Conservation (phyloP, 2,113 vertebrate genomes). For the Nettapus auritus region DNA sequence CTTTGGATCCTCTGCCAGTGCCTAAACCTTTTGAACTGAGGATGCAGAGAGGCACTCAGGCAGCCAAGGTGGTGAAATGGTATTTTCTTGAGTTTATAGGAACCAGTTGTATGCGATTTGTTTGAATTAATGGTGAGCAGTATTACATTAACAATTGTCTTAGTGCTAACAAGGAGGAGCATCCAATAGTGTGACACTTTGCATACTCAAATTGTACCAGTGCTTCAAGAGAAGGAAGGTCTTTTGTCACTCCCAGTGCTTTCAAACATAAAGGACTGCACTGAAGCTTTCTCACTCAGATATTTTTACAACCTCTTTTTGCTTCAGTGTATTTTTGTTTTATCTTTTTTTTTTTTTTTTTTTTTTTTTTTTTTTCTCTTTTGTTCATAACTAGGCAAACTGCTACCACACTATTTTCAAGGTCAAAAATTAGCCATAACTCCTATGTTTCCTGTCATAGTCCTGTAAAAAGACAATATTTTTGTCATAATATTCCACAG, state of each 20-base stretch:
- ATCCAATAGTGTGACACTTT: background rate
- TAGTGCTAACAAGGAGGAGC: background rate
- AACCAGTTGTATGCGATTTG: background rate
- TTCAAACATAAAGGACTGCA: background rate
- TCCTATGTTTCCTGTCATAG: background rate
- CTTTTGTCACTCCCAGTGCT: background rate
- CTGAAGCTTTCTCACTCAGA: background rate
- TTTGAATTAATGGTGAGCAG: constrained; percentile 26
- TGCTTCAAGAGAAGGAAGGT: background rate
- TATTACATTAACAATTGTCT: constrained; percentile 1
- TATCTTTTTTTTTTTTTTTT: background rate
- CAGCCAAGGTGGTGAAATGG: background rate
- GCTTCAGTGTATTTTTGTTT: background rate
- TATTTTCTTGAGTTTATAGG: constrained; percentile 1
- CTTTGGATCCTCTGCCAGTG: accelerated
- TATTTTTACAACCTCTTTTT: background rate
- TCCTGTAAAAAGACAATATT: background rate
- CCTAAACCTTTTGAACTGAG: background rate
- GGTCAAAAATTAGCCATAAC: background rate
- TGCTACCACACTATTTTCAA: background rate
- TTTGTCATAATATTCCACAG: background rate
- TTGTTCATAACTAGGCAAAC: background rate
- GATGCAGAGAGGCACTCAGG: background rate
- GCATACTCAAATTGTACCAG: accelerated
- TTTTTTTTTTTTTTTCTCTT: background rate